Conservation (phyloP, 1,140 invertebrate species). For the Tribolium castaneum region DNA sequence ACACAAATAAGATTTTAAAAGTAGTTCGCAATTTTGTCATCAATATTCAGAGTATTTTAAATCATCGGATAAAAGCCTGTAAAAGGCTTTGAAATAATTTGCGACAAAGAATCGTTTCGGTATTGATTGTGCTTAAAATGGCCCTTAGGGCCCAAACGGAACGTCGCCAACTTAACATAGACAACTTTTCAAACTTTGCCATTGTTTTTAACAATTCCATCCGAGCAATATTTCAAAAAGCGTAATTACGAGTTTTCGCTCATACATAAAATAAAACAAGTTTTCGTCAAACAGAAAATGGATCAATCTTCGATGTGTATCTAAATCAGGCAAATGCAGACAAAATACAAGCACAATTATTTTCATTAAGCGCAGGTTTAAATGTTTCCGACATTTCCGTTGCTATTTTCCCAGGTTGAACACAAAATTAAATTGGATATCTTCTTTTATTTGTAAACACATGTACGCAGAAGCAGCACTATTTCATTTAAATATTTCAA, state of each 20-base stretch:
- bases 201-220: slow-evolving; percentile 27
- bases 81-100: slow-evolving; percentile 31
- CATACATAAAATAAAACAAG: not conserved
- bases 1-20: not conserved
- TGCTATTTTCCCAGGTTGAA: not conserved
- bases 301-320: not conserved
- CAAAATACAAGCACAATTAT: not conserved
- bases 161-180: slow-evolving; percentile 15
- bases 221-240: not conserved
- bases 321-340: not conserved
- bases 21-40: slow-evolving; percentile 6
- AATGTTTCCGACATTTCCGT: not conserved
- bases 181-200: not conserved
- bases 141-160: slow-evolving; percentile 26
- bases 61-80: slow-evolving; percentile 12
- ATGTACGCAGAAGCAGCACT: not conserved
- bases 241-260: not conserved
- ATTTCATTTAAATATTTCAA: not conserved
- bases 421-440: not conserved
- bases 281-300: not conserved
- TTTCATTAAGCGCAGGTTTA: not conserved
- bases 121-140: slow-evolving; percentile 41
- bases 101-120: slow-evolving; percentile 36
- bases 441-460: not conserved
- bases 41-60: slow-evolving; percentile 25